Conservation (phyloP, 2,888 invertebrate species). For the Acrobasis repandana region DNA sequence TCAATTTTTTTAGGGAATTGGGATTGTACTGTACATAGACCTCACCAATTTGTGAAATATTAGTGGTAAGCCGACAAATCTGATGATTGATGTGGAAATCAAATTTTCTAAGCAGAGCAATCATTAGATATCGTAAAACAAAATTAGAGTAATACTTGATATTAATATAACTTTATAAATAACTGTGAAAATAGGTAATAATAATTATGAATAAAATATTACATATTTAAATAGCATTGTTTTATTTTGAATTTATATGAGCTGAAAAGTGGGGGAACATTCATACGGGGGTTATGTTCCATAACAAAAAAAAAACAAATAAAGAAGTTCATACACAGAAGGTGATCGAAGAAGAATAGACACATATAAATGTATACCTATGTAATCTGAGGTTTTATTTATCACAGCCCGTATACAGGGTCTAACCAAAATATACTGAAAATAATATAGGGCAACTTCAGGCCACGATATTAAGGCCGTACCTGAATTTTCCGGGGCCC, state of each 20-base stretch:
- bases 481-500: no score
- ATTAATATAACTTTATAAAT: slow-evolving; percentile 84
- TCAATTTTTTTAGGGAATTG: slow-evolving; percentile 88
- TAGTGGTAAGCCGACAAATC: slow-evolving; percentile 71
- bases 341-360: no score
- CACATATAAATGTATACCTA: no score
- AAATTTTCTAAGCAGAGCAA: slow-evolving; percentile 82
- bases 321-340: no score
- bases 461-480: no score
- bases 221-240: slow-evolving; percentile 75
- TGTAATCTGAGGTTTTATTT: no score
- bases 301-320: no score
- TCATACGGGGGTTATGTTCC: no score
- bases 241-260: slow-evolving; percentile 58
- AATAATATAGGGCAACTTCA: no score
- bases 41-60: slow-evolving; percentile 79
- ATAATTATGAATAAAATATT: slow-evolving; percentile 84
- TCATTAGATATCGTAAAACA: slow-evolving; percentile 81
- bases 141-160: slow-evolving; percentile 82
- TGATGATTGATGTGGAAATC: slow-evolving; percentile 80
- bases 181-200: slow-evolving; percentile 84
- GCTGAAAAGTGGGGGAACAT: no score
- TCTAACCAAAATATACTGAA: no score
- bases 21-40: slow-evolving; percentile 86
- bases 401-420: no score